Evolutionary conservation across 1,140 invertebrate genomes (phyloP).

Genomic region (Pogonus chalceus): DNA sequence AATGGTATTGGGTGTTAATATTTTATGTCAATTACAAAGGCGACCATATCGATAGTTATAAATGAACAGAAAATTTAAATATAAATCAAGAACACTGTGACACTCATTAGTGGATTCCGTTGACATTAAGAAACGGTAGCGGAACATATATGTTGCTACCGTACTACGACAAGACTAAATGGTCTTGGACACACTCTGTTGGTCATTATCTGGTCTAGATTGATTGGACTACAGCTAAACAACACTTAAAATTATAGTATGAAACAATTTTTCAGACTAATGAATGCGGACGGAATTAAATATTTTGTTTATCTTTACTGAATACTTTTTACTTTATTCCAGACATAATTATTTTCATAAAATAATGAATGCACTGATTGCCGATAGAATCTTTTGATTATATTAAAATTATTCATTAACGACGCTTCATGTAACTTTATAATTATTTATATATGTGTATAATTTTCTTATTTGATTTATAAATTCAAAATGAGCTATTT

Average conservation of each 20-base stretch:
- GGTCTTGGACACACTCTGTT: not conserved
- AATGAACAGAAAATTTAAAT: not conserved
- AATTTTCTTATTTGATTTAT: no score
- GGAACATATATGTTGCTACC: not conserved
- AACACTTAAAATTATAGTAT: not conserved
- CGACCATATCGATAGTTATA: conserved; percentile 3
- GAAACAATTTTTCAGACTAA: not conserved
- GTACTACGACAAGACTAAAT: not conserved
- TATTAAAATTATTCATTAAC: no score
- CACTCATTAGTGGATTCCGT: conserved; percentile 4
- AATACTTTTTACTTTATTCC: no score
- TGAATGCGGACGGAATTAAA: not conserved
- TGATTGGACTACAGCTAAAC: not conserved
- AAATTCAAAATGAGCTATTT: no score
- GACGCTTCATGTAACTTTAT: no score
- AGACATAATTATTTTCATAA: no score
- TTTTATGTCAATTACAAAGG: conserved; percentile 5
- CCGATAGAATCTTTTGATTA: no score
- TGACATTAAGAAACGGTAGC: not conserved
- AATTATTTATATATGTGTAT: no score
- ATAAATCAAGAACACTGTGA: not conserved
- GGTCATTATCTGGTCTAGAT: not conserved
- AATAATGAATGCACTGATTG: no score
- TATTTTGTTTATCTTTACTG: no score
- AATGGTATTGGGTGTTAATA: conserved; percentile 6